phyloP scores from a whole-genome alignment of 2,888 invertebrate genomes.

The Agrotis segetum region DNA sequence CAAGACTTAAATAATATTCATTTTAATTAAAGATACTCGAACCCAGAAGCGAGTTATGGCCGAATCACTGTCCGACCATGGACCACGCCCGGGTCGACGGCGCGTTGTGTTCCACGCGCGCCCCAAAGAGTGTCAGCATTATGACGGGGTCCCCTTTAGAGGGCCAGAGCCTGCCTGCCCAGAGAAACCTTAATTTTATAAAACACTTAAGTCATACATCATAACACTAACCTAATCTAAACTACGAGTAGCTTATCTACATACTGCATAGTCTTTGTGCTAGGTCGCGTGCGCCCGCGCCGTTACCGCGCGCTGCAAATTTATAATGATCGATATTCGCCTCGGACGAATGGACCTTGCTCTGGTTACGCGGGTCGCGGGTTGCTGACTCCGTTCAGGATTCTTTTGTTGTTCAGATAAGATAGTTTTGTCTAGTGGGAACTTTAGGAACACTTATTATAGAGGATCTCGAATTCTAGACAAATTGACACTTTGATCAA shows the following conservation, averaged over 20 bases:
- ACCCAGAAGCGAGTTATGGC: no score
- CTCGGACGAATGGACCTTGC: slow-evolving; percentile 81
- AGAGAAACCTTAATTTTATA: no score
- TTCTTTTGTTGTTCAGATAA: slow-evolving; percentile 39
- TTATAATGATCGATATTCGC: slow-evolving; percentile 90
- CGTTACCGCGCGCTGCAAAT: slow-evolving; percentile 86
- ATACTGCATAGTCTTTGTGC: slow-evolving; percentile 74
- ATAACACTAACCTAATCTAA: slow-evolving; percentile 2
- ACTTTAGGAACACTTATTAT: no score
- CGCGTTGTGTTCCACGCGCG: no score
- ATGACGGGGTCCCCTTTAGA: no score
- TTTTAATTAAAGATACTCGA: no score
- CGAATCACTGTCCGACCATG: no score
- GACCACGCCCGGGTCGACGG: no score
- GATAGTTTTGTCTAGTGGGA: not conserved
- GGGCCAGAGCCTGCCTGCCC: no score
- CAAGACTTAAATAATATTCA: slow-evolving; percentile 4
- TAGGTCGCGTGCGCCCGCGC: slow-evolving; percentile 88
- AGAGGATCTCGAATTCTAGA: not conserved
- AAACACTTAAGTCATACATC: not conserved
- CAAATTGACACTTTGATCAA: not conserved
- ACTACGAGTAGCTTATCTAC: slow-evolving; percentile 50
- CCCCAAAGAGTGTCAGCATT: no score
- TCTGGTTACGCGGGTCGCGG: slow-evolving; percentile 76
- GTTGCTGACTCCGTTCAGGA: slow-evolving; percentile 49